Evolutionary conservation across 1,140 invertebrate species (phyloP).

Genomic region (Teleogryllus occipitalis): DNA sequence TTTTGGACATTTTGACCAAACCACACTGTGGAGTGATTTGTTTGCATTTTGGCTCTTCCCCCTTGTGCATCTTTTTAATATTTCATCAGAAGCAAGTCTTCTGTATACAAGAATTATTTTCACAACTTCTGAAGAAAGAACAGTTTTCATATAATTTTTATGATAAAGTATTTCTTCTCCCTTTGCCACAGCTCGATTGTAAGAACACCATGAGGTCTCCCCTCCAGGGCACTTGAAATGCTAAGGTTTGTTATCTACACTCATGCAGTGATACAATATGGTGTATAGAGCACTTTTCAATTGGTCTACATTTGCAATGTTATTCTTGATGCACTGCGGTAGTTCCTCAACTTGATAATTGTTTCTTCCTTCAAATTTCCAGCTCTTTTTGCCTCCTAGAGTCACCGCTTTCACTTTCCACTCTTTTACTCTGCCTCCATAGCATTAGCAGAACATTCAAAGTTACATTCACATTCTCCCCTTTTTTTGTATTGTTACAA

Average conservation of each 20-base stretch:
- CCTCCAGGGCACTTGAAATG: conserved; percentile 19
- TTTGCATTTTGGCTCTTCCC: too few species aligned
- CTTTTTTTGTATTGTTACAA: conserved; percentile 21
- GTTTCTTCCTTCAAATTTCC: conserved; percentile 21
- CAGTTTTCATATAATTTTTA: too few species aligned
- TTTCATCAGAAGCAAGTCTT: too few species aligned
- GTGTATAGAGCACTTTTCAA: too few species aligned
- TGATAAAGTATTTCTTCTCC: background rate
- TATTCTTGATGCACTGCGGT: conserved; percentile 15
- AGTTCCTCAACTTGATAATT: conserved; percentile 11
- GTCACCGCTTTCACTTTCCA: conserved; percentile 12
- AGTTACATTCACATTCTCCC: conserved; percentile 22
- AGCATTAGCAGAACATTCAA: conserved; percentile 24
- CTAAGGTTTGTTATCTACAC: too few species aligned
- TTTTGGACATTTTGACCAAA: too few species aligned
- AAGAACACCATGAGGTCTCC: conserved; percentile 19
- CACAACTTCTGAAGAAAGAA: too few species aligned
- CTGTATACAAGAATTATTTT: too few species aligned
- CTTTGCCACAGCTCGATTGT: conserved; percentile 12
- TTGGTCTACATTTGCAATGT: background rate
- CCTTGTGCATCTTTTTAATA: too few species aligned
- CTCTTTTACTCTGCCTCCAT: conserved; percentile 28
- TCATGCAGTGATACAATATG: too few species aligned
- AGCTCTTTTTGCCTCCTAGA: conserved; percentile 12
- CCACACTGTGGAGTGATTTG: too few species aligned